A percentile compares a stretch with the other conserved stretches of the same genome.
Evolutionary conservation across 2,888 invertebrate genomes (phyloP).

Genomic region (Nesidiocoris tenuis): DNA sequence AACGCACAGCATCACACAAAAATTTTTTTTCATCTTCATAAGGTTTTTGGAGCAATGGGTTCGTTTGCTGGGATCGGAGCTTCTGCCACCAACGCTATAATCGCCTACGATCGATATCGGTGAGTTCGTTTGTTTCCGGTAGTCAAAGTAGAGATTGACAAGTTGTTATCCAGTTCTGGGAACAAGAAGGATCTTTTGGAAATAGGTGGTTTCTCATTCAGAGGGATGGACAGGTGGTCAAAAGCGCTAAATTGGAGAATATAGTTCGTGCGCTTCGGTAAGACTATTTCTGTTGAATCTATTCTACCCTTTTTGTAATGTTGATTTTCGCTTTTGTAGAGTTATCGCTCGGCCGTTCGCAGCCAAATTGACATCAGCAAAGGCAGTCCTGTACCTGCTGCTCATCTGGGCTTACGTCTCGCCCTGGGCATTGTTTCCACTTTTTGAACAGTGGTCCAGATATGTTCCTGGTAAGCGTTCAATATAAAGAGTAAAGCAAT

Average conservation of each 20-base stretch:
- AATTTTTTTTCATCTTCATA: background rate
- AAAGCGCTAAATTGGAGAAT: no score
- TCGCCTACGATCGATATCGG: constrained; percentile 76
- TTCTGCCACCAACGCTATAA: constrained; percentile 77
- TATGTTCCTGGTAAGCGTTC: constrained; percentile 79
- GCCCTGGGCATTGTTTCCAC: constrained; percentile 79
- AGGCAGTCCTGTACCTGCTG: constrained; percentile 72
- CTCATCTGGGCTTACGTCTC: constrained; percentile 73
- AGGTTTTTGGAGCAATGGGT: constrained; percentile 72
- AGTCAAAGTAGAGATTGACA: no score
- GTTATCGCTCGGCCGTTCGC: constrained; percentile 81
- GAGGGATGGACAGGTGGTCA: no score
- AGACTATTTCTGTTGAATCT: background rate
- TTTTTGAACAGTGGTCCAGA: constrained; percentile 81
- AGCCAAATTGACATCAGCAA: constrained; percentile 76
- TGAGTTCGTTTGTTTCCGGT: constrained; percentile 55
- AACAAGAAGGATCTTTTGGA: background rate
- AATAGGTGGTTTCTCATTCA: background rate
- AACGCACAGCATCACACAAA: no score
- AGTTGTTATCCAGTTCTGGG: background rate
- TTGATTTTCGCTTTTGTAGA: constrained; percentile 54
- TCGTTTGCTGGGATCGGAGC: constrained; percentile 78
- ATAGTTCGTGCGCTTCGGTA: no score
- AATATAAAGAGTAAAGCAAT: no score
- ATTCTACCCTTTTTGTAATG: background rate